A percentile compares a stretch with the other conserved stretches of the same genome.
Conservation (phyloP, 2,888 invertebrate genomes). For the Pycnomerus fuliginosus region DNA sequence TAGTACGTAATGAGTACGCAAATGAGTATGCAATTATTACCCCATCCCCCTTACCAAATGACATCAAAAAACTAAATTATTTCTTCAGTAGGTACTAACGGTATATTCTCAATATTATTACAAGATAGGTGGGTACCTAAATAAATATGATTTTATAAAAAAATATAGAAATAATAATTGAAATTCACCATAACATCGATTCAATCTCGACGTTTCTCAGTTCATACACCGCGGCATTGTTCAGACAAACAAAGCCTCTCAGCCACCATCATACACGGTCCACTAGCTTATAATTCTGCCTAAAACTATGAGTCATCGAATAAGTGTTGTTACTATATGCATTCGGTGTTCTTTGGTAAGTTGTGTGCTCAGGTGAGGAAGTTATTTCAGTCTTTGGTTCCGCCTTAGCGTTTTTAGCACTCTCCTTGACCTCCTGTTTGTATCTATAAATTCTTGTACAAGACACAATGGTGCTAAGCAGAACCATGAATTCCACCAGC, state of each 20-base stretch:
- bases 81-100: no score
- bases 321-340: conserved; percentile 50
- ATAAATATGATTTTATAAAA: no score
- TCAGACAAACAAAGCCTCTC: conserved; percentile 39
- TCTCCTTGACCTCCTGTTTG: conserved; percentile 52
- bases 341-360: conserved; percentile 30
- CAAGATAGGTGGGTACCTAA: no score
- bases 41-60: no score
- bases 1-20: no score
- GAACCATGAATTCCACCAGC: conserved; percentile 70
- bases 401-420: conserved; percentile 22
- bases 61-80: no score
- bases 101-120: no score
- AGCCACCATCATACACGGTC: conserved; percentile 50
- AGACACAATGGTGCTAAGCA: conserved; percentile 69
- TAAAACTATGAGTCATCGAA: conserved; percentile 47
- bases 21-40: no score
- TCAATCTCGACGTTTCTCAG: conserved; percentile 59
- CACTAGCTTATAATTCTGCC: conserved; percentile 47
- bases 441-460: conserved; percentile 64
- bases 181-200: conserved; percentile 67
- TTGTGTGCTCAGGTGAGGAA: conserved; percentile 16
- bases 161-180: no score
- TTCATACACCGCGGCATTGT: conserved; percentile 39
- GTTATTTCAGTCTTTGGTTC: conserved; percentile 21